Conservation (phyloP, 2,113 vertebrate species). For the Crotalus viridis region DNA sequence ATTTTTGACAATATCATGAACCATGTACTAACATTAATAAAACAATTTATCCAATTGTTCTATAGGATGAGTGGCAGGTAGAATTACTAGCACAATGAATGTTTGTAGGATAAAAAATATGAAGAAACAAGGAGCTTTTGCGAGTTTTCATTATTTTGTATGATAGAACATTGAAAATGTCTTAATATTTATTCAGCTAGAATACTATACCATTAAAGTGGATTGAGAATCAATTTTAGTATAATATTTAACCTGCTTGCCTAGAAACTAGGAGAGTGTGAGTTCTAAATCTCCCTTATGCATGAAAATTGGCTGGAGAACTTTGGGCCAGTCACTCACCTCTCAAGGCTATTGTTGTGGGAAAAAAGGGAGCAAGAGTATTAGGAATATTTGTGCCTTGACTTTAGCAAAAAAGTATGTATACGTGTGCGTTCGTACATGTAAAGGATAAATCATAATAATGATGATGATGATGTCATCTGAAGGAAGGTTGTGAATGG, state of each 20-base stretch:
- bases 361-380: not conserved
- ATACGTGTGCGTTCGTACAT: not conserved
- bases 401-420: not conserved
- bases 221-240: not conserved
- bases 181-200: not conserved
- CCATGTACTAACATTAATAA: not conserved
- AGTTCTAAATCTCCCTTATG: not conserved
- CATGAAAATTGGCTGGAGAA: not conserved
- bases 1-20: not conserved
- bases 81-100: not conserved
- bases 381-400: not conserved
- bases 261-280: not conserved
- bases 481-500: not conserved
- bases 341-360: not conserved
- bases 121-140: not conserved
- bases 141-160: not conserved
- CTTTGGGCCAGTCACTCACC: not conserved
- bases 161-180: not conserved
- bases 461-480: not conserved
- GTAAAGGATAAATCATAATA: not conserved
- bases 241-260: not conserved
- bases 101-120: not conserved
- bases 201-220: not conserved
- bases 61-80: not conserved
- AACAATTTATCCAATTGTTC: not conserved